Evolutionary conservation across 2,797 vertebrate species (phyloP).

Genomic region (Sitta carolinensis): DNA sequence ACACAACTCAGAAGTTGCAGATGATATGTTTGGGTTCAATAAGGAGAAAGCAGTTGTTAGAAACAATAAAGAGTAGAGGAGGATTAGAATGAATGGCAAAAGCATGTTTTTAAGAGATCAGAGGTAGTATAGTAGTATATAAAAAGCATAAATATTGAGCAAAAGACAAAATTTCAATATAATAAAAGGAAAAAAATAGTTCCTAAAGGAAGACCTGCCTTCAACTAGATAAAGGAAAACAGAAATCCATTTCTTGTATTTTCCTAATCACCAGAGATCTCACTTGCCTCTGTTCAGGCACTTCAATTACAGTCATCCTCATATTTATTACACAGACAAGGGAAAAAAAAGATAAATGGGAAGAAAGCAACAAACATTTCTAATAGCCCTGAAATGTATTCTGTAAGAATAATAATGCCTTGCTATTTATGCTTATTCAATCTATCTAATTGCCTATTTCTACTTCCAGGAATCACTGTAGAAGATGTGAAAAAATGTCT

Average conservation of each 20-base stretch:
- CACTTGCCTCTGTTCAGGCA: not conserved
- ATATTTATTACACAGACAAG: not conserved
- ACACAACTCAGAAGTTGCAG: not conserved
- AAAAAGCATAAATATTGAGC: not conserved
- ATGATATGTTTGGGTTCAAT: not conserved
- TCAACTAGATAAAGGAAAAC: not conserved
- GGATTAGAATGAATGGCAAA: not conserved
- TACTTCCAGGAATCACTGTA: conserved; percentile 59
- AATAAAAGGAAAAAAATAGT: not conserved
- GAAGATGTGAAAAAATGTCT: conserved; percentile 71
- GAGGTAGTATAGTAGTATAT: not conserved
- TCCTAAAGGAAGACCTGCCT: not conserved
- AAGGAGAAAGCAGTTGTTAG: not conserved
- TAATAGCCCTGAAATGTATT: not conserved
- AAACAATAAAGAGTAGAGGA: not conserved
- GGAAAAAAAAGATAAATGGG: not conserved
- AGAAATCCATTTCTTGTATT: not conserved
- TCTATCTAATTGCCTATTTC: not conserved
- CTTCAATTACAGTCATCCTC: not conserved
- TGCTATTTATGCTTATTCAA: not conserved
- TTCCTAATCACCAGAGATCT: not conserved
- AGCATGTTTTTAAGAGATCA: not conserved
- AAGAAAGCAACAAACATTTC: not conserved
- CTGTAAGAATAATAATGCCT: not conserved
- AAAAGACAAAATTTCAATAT: not conserved